Percentiles rank a stretch among this genome's conserved stretches.
Conservation (phyloP, 2,113 vertebrate species). For the Cranoglanis bouderius region DNA sequence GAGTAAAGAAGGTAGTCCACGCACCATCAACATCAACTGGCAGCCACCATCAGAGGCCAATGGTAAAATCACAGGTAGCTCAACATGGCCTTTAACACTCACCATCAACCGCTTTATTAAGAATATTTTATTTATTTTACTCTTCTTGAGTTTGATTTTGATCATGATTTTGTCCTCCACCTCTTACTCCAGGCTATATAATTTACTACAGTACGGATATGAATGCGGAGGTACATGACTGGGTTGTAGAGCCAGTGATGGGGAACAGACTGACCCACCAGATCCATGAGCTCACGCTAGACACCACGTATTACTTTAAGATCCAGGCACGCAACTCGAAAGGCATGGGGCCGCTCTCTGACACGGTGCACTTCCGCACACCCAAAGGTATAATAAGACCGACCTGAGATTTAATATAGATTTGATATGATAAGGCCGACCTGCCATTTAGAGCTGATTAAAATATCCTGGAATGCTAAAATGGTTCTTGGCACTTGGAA, state of each 20-base stretch:
- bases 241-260: conserved; percentile 96
- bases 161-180: neutral
- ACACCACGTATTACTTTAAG: conserved; percentile 96
- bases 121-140: neutral
- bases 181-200: conserved; percentile 83
- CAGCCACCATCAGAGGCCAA: conserved; percentile 98
- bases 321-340: conserved; percentile 98
- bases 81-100: neutral
- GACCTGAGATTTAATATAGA: too few species aligned
- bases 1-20: conserved; percentile 96
- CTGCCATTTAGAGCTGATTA: neutral
- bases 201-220: conserved; percentile 98
- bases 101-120: too few species aligned
- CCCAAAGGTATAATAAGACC: conserved; percentile 83
- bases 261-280: conserved; percentile 96
- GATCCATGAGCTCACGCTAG: conserved; percentile 95
- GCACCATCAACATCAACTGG: conserved; percentile 98
- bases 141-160: neutral
- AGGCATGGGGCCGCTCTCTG: conserved; percentile 98
- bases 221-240: conserved; percentile 94
- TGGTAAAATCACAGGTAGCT: conserved; percentile 92
- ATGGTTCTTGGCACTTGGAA: neutral
- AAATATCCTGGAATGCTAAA: neutral
- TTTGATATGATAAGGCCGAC: conserved; percentile 60
- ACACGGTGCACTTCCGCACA: conserved; percentile 93